These are phyloP conservation scores for Patella pellucida DNA, from an alignment of 2,888 invertebrate species.

Conservation along the genomic window DNA sequence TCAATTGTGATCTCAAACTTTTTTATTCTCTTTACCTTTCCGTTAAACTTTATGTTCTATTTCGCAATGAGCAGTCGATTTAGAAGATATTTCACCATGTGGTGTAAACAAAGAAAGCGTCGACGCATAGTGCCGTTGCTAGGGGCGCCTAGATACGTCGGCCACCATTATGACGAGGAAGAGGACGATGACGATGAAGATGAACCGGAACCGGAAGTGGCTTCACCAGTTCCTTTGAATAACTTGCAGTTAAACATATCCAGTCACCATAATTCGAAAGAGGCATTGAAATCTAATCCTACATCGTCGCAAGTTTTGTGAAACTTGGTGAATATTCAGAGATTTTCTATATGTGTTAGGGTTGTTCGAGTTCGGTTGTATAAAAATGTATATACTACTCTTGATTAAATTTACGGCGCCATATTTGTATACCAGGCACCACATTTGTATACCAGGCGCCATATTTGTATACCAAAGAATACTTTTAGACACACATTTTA, in stretches of 20 bases:
- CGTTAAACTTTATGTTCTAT: conserved; percentile 25
- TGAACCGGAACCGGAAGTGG: not conserved
- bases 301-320: no score
- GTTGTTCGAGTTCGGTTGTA: no score
- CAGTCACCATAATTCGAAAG: no score
- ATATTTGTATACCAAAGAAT: no score
- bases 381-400: no score
- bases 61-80: conserved; percentile 14
- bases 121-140: not conserved
- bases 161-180: not conserved
- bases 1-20: conserved; percentile 24
- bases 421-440: no score
- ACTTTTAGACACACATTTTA: no score
- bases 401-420: no score
- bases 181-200: not conserved
- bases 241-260: not conserved
- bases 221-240: not conserved
- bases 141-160: not conserved
- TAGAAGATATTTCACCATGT: conserved; percentile 11
- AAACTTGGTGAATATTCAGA: no score
- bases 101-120: conserved; percentile 9
- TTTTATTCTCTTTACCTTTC: conserved; percentile 20
- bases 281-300: no score
- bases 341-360: no score
- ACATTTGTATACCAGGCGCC: no score